Evolutionary conservation across 2,797 vertebrate species (phyloP).

Genomic region (Anabacerthia variegaticeps): DNA sequence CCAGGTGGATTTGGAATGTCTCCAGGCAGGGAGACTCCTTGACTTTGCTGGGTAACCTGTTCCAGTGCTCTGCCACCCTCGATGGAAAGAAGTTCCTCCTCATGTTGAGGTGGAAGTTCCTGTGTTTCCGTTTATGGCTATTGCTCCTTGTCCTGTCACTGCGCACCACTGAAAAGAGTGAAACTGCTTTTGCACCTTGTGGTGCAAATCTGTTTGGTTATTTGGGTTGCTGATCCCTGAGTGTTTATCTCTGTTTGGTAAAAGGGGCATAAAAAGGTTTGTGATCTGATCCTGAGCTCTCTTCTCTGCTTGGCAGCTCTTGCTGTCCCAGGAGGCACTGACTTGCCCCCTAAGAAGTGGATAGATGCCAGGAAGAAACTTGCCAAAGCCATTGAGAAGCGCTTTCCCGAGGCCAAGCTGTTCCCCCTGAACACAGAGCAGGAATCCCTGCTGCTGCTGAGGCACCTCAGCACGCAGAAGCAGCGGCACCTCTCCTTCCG

Average conservation of each 20-base stretch:
- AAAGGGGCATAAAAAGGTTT: background rate
- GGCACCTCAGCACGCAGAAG: conserved; percentile 88
- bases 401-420: conserved; percentile 88
- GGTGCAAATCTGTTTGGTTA: background rate
- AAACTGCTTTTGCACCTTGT: background rate
- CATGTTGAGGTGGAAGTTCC: background rate
- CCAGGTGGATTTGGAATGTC: background rate
- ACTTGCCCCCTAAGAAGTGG: conserved; percentile 87
- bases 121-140: background rate
- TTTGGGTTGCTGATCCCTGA: background rate
- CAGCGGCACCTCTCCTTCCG: conserved; percentile 89
- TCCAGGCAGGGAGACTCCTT: background rate
- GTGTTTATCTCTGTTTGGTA: background rate
- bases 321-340: conserved; percentile 85
- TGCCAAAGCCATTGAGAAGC: conserved; percentile 82
- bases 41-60: background rate
- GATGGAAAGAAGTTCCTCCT: background rate
- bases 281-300: background rate
- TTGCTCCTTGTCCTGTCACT: background rate
- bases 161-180: background rate
- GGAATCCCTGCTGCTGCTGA: conserved; percentile 84
- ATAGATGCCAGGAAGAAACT: conserved; percentile 84
- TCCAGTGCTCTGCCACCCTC: background rate
- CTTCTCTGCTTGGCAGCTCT: conserved; percentile 75
- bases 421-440: conserved; percentile 85